Percentiles rank a stretch among this genome's conserved stretches.
These are phyloP conservation scores for Sinelater perroti DNA, from an alignment of 2,888 invertebrate species.

Conservation along the genomic window DNA sequence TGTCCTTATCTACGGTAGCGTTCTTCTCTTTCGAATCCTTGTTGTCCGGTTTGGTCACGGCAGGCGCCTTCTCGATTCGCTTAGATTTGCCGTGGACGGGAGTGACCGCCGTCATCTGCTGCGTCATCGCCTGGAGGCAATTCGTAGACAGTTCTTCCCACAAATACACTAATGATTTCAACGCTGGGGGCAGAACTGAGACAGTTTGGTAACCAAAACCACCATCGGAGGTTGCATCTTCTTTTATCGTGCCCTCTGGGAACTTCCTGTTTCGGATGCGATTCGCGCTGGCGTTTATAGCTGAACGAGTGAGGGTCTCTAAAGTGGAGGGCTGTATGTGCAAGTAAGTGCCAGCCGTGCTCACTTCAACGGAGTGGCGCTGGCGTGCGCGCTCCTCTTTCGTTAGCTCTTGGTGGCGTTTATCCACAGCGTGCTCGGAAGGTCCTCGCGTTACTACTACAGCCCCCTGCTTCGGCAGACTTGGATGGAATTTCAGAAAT, in stretches of 20 bases:
- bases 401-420: constrained; percentile 62
- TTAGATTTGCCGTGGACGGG: constrained; percentile 57
- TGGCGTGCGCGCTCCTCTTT: constrained; percentile 74
- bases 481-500: constrained; percentile 92
- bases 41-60: constrained; percentile 41
- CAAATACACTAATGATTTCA: constrained; percentile 85
- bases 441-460: constrained; percentile 72
- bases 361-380: constrained; percentile 89
- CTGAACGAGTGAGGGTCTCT: constrained; percentile 79
- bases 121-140: constrained; percentile 72
- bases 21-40: constrained; percentile 58
- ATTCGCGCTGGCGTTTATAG: constrained; percentile 80
- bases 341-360: constrained; percentile 72
- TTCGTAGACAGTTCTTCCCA: constrained; percentile 87
- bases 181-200: constrained; percentile 83
- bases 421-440: constrained; percentile 56
- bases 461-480: constrained; percentile 81
- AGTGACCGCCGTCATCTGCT: constrained; percentile 69
- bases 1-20: constrained; percentile 57
- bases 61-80: constrained; percentile 50
- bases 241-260: constrained; percentile 63
- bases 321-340: constrained; percentile 82
- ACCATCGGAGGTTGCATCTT: constrained; percentile 49
- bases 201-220: constrained; percentile 67
- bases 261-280: constrained; percentile 64